Evolutionary conservation across 2,113 vertebrate species (phyloP), one percentile per base, ranked within the genome.

Genomic region (Gallinago paraguaiae): DNA sequence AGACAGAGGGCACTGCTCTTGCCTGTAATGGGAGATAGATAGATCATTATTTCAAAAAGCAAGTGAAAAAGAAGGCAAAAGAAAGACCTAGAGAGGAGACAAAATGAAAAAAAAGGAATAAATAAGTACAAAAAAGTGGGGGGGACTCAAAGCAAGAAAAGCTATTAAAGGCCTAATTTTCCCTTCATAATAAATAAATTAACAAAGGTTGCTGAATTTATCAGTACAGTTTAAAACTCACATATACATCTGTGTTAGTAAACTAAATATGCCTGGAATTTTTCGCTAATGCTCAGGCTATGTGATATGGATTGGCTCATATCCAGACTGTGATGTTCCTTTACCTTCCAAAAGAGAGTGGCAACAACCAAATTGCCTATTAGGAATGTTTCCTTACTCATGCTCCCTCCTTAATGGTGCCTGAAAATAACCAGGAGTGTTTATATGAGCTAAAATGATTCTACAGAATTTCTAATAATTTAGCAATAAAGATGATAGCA

Each of bases 11-110:
- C 77, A 76, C 15, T 60, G 70, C 74, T 92, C 23, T 65, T 83
- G 37, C 14, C 50, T 77, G 33, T 41, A 81, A 69, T 43, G 31
- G 53, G 30, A 78, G 68, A 75, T 43, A 79, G 4, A 93, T 12
- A 57, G 71, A 84, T 84, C 72, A 89, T 95, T 95, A 90, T 95
- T 95, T 93, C 90, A 78, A 48, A 86, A 89, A 82, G 16, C 37
- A 16, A 2, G 17, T 33, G 69, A 35, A 85, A 75, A 83, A 71
- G 9, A 78, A 33, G 53, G 37, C 33, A 71, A 86, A 84, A 64
- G 33, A 51, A 63, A 63, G 28, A 82, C 46, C 7, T 41, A 43
- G 15, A 83, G 3, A 71, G 24, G 48, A 71, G 6, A 24, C 3
- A 92, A 92, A 90, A 69, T 45, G 30, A 86, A 88, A 19, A 39